Percentiles rank a stretch among this genome's conserved stretches.
Conservation (phyloP, 1,140 invertebrate genomes). For the Hyphantria cunea region DNA sequence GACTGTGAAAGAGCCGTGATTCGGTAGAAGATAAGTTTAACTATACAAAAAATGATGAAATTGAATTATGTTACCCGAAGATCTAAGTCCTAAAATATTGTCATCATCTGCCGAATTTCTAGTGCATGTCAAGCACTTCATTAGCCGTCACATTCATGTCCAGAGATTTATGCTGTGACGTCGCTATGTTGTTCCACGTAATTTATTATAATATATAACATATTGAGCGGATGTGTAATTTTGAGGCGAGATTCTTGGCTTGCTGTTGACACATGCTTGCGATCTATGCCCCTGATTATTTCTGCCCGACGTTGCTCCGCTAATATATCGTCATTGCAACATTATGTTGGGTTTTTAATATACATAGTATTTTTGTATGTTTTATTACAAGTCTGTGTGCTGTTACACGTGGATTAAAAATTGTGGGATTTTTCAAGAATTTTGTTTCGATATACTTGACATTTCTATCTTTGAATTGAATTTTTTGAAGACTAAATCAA, state of each 20-base stretch:
- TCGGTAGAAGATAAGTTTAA: too few relatives aligned
- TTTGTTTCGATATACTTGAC: too few relatives aligned
- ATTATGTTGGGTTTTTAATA: conserved; percentile 24
- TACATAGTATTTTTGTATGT: conserved; percentile 17
- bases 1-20: too few relatives aligned
- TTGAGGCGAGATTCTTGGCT: conserved; percentile 55
- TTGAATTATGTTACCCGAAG: too few relatives aligned
- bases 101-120: too few relatives aligned
- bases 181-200: conserved; percentile 21
- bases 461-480: too few relatives aligned
- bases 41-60: too few relatives aligned
- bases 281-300: conserved; percentile 54
- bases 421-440: too few relatives aligned
- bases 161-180: conserved; percentile 6
- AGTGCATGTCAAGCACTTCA: conserved; percentile 3
- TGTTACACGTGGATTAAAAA: not conserved
- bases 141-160: conserved; percentile 2
- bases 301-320: conserved; percentile 29
- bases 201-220: conserved; percentile 24
- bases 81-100: too few relatives aligned
- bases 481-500: too few relatives aligned
- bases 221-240: conserved; percentile 52
- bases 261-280: conserved; percentile 38
- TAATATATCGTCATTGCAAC: conserved; percentile 25
- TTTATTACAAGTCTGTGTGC: not conserved